Base-by-base conservation (phyloP, 23 tunicate species). In the Aplidium turbinatum region DNA sequence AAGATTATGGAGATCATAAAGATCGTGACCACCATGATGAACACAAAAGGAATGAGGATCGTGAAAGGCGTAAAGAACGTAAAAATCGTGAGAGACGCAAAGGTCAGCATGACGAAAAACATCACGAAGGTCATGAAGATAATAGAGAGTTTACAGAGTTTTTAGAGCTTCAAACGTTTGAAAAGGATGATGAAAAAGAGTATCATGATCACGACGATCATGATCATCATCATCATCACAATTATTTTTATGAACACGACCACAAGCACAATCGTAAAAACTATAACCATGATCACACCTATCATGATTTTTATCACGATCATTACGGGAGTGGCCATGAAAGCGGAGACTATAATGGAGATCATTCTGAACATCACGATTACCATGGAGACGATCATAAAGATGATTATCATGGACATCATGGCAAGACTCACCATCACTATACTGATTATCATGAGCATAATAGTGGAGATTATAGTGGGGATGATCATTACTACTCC, bases 391-490 rank as follows among this genome's bases (percentile, higher is more conserved):
- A 42, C 16, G 50, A 16, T 16, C 50, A 16, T 16, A 16, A n/a
- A n/a, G 38, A 31, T 60, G 13, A 31, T 22, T 38, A 28, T 60
- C 60, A 54, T 54, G 24, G 6, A 18, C 60, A 25, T 54, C 23
- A 16, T 54, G 38, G 31, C 5, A 11, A 60, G 7, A 6, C 9
- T 60, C 7, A 60, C 6, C 67, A 23, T 60, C 13, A 60, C 22
- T 60, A 60, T 31, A 11, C 22, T 54, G 60, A 25, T 11, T 25
- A 54, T 11, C 23, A 54, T n/a, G 6, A n/a, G 19, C 6, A n/a
- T 54, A n/a, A 54, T n/a, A 16, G 60, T 16, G 22, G 21, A 13
- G 60, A 54, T n/a, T n/a, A n/a, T n/a, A n/a, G n/a, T n/a, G 60
- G 6, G 16, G 16, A 42, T 16, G 9, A 42, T 42, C 48, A 42